Evolutionary conservation across 2,113 vertebrate species (phyloP), one percentile per base, ranked within the genome.

Genomic region (Ifrita kowaldi): DNA sequence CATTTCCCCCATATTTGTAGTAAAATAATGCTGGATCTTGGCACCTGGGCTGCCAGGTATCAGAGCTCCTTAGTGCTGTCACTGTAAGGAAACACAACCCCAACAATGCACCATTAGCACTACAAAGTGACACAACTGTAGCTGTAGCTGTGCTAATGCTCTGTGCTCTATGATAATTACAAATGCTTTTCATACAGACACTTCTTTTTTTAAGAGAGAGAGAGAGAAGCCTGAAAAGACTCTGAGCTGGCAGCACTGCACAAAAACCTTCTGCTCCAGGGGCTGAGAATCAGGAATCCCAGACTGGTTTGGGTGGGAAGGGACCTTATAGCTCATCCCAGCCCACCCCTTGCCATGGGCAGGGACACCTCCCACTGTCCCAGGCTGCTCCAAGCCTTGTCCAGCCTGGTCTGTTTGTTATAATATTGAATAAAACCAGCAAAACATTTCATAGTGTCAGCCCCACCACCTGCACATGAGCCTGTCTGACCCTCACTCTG

Each of bases 101-200:
- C 78, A 89, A 3, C 74, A 74, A 53, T 35, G 56, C 16, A 21
- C 93, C 49, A 79, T 94, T 95, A 87, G 69, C 96, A 91, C 84
- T 95, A 82, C 91, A 93, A 95, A 96, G 93, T 93, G 95, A 97
- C 95, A 96, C 93, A 81, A 30, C 49, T 89, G 81, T 44, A 93
- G 77, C 89, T 92, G 3, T 68, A 77, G 28, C 89, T 94, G 89
- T 84, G 84, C 89, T 95, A 87, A 94, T 87, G 89, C 79, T 69
- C 91, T 76, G 74, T 78, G 30, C 89, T 89, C 69, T 89, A 70
- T 59, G 91, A 89, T 91, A 95, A 96, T 94, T 96, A 93, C 70
- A 89, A 93, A 87, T 87, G 91, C 87, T 96, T 92, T 94, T 87
- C 81, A 68, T 56, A 69, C 42, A 19, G 19, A 47, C n/a, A 14